Evolutionary conservation across 2,113 vertebrate genomes (phyloP), one percentile per base, ranked within the genome.

Genomic region (Pedionomus torquatus): DNA sequence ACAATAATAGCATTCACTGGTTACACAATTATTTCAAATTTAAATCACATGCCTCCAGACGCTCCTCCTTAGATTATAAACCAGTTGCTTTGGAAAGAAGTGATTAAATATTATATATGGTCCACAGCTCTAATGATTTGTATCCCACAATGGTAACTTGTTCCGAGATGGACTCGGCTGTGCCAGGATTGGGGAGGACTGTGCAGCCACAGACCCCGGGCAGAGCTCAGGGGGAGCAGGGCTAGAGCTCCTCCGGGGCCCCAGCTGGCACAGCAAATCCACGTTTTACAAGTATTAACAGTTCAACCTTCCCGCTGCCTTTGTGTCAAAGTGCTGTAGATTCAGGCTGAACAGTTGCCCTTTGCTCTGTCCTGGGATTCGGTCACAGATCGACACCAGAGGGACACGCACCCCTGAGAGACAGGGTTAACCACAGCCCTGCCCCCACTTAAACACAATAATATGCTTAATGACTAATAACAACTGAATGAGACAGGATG

Each of bases 121-220:
- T 23, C 48, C 10, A 19, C 44, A 90, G 52, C 70, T 41, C 24
- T 63, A 13, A 28, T 0, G 41, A 10, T 33, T 12, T 35, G 35
- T 21, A 4, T 14, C 63, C 51, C 63, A 31, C 52, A 24, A 35
- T 2, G 20, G 66, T 12, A 75, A 44, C 33, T 11, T 6, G 33
- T n/a, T 37, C 12, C 5, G 4, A 26, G 72, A 44, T 30, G 68
- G 35, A 8, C 18, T 10, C 46, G 23, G 68, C 41, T 18, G 68
- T 5, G 4, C 8, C 15, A 9, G 3, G 0, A 2, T 1, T 1
- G 0, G 23, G 78, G 18, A 49, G 13, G 28, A 11, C 33, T 35
- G 28, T 0, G 37, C 46, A 37, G 33, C 63, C 41, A 3, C 7
- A 10, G 39, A 10, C 35, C 1, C 46, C 1, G 12, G 58, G 74